These are phyloP conservation scores for Tridacna gigas DNA, from an alignment of 2,888 invertebrate species.

Conservation along the genomic window DNA sequence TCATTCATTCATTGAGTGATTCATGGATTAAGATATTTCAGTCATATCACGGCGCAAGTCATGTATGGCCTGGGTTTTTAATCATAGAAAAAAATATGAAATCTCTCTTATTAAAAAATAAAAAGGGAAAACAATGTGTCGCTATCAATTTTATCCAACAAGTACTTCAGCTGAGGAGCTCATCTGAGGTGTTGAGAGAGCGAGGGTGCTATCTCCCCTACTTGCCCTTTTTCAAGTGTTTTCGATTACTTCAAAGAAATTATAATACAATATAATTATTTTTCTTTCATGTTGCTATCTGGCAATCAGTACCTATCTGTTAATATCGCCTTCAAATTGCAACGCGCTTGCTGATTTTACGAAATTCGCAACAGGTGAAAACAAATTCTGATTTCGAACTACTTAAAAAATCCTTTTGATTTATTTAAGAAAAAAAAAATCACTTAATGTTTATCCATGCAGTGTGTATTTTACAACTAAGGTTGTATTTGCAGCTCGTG, in stretches of 20 bases:
- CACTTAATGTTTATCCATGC: not conserved
- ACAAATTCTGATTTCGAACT: constrained; percentile 8
- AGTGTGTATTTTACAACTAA: too few species aligned
- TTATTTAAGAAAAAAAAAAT: not conserved
- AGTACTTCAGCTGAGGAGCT: constrained; percentile 6
- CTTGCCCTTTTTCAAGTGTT: constrained; percentile 28
- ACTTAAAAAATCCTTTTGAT: not conserved
- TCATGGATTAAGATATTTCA: too few species aligned
- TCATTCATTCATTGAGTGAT: too few species aligned
- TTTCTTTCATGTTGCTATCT: constrained; percentile 28
- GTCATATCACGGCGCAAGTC: too few species aligned
- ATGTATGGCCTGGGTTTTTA: too few species aligned
- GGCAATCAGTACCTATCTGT: not conserved
- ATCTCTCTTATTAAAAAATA: too few species aligned
- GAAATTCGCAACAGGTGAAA: constrained; percentile 23
- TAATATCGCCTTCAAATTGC: constrained; percentile 21
- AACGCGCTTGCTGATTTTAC: constrained; percentile 21
- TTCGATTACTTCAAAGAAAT: constrained; percentile 28
- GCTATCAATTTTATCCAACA: constrained; percentile 5
- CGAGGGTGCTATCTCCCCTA: constrained; percentile 13
- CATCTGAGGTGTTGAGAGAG: constrained; percentile 13
- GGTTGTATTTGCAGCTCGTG: too few species aligned
- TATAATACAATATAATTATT: constrained; percentile 30
- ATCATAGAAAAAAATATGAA: too few species aligned
- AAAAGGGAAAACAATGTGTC: not conserved